Evolutionary conservation across 2,113 vertebrate genomes (phyloP), one percentile per base, ranked within the genome.

Genomic region (Burhinus oedicnemus): DNA sequence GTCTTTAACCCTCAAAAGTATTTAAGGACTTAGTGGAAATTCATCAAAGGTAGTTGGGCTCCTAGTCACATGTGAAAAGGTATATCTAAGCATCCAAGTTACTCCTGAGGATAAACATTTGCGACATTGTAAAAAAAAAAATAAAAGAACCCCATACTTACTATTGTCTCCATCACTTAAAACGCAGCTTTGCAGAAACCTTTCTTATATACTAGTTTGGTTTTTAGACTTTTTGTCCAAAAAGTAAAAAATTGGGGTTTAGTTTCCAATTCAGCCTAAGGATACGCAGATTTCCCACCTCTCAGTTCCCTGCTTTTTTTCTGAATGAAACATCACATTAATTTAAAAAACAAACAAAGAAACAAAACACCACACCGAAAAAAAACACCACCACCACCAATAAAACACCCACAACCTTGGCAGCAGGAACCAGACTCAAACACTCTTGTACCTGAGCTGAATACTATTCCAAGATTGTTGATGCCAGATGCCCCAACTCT

Each of bases 331-430:
- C 3, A 55, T 27, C 38, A 1, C 9, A 45, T 44, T 68, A 54
- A 69, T 49, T 55, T 15, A 20, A 49, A 38, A 34, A 32, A 20
- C 26, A 32, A 36, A 19, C 5, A 29, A 45, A 2, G 8, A n/a
- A n/a, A 5, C 3, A 13, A 29, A 60, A 8, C 4, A 6, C 1
- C 22, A 29, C 13, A 13, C 6, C 2, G 38, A 10, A 58, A 17
- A 80, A 83, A 36, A 5, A 3, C 3, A 34, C 2, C 2, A 17
- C 5, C 64, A 65, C 6, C 25, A 13, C 0, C 18, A 21, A 1
- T 19, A 54, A 62, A 70, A n/a, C 3, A 1, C 5, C 5, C 25
- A 49, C 7, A 42, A n/a, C 8, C 8, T 23, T 60, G 21, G 13
- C 54, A 68, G n/a, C 15, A 44, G 17, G 16, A 45, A 19, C 6